phyloP scores from a whole-genome alignment of 2,113 vertebrate species.

The Acanthisitta chloris region DNA sequence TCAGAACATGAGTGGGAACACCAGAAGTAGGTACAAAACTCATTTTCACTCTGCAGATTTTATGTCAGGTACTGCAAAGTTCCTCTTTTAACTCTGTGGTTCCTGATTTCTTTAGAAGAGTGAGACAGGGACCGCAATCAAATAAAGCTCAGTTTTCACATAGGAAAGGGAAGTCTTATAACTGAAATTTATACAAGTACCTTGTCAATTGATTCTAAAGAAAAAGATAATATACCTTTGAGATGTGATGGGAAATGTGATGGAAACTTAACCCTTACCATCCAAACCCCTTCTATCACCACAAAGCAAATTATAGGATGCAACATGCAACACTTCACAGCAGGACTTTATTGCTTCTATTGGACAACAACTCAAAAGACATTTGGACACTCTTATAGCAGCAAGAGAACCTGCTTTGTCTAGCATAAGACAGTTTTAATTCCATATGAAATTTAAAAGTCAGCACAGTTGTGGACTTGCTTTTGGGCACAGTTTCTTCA shows the following conservation, averaged over 20 bases:
- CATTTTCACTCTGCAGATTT: not conserved
- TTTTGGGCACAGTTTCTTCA: not conserved
- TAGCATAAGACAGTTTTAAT: not conserved
- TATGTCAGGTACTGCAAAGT: not conserved
- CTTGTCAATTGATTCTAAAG: not conserved
- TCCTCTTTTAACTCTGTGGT: not conserved
- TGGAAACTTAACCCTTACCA: not conserved
- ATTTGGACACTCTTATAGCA: not conserved
- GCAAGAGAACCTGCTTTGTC: not conserved
- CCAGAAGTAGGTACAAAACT: not conserved
- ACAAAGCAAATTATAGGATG: not conserved
- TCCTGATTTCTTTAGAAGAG: not conserved
- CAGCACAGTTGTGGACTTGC: fast-evolving
- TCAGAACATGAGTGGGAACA: not conserved
- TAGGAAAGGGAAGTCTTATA: not conserved
- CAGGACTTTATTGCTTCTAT: not conserved
- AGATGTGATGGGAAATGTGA: not conserved
- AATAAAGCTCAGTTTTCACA: not conserved
- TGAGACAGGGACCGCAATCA: not conserved
- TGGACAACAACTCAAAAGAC: not conserved
- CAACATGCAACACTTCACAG: not conserved
- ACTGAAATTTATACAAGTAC: not conserved
- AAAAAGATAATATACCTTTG: not conserved
- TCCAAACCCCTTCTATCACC: not conserved
- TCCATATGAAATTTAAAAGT: not conserved